A percentile compares a stretch with the other conserved stretches of the same genome.
Evolutionary conservation across 2,888 invertebrate genomes (phyloP).

Genomic region (Phania funesta): DNA sequence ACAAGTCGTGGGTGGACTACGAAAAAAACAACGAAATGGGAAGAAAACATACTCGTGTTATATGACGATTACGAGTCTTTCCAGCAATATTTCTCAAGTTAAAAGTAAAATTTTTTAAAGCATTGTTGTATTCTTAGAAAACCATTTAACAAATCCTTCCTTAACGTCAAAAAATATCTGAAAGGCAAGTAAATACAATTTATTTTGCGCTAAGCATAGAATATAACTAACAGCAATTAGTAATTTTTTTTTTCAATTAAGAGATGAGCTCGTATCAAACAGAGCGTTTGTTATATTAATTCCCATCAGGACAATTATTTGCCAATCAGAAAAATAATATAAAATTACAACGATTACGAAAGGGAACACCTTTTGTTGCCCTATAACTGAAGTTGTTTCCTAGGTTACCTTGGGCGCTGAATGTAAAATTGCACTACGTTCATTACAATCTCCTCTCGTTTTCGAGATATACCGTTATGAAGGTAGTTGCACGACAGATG

Average conservation of each 20-base stretch:
- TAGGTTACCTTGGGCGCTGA: too few relatives aligned
- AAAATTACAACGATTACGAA: too few relatives aligned
- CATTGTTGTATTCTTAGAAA: conserved; percentile 24
- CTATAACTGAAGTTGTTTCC: too few relatives aligned
- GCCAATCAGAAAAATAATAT: too few relatives aligned
- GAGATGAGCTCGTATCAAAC: background rate
- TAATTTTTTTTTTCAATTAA: conserved; percentile 1
- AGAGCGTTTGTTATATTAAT: background rate
- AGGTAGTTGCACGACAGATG: too few relatives aligned
- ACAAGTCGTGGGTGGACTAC: conserved; percentile 55
- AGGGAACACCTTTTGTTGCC: too few relatives aligned
- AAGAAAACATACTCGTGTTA: conserved; percentile 43
- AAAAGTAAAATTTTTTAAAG: background rate
- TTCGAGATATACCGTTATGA: too few relatives aligned
- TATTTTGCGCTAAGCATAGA: conserved; percentile 24
- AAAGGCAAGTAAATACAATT: conserved; percentile 39
- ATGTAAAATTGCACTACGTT: too few relatives aligned
- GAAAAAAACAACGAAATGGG: conserved; percentile 33
- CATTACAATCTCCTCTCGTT: too few relatives aligned
- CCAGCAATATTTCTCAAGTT: conserved; percentile 9
- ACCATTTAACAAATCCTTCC: conserved; percentile 8
- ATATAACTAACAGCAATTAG: conserved; percentile 7
- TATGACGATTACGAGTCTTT: conserved; percentile 39
- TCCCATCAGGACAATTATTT: background rate
- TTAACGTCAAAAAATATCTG: background rate